Base-by-base conservation (phyloP, 2,888 invertebrate species). In the Melipona bicolor region DNA sequence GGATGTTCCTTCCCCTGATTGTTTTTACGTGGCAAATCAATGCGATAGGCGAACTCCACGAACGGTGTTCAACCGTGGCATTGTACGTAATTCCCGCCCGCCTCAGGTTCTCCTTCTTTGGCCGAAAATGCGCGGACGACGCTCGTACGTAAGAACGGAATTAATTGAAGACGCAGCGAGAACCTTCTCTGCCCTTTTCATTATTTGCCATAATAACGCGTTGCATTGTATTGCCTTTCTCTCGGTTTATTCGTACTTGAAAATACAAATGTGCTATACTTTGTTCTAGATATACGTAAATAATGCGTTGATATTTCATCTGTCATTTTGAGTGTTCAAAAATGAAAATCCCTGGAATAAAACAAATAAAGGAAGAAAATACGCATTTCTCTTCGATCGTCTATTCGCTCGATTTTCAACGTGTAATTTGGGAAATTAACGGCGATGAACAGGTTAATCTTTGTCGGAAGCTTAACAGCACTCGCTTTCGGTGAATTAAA, bases 81-180 rank as follows among this genome's bases (percentile, higher is more conserved):
- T 2, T 72, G 17, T 4, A 32, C 43, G 64, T 36, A 68, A 6
- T 24, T 27, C 15, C 43, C 61, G 24, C 15, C 9, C 6, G 61
- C 0, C 17, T 17, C 9, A 1, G 9, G 1, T 68, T 52, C 50
- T 43, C 27, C 32, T 11, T 15, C 56, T 54, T n/a, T 50, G 0
- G 1, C 4, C 27, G 21, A 11, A 27, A n/a, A 61, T 61, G 36
- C 27, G 27, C 9, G 43, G 52, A 69, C 21, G 11, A 24, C 19
- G 49, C 27, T 21, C 19, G 9, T 3, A 27, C 27, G 36, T 24
- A n/a, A n/a, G 24, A 50, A 32, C 67, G 5, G 17, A 19, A 19
- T 59, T 77, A 67, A 77, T 77, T 77, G 62, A 77, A 68, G 19
- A 4, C 15, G 56, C 6, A 43, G 67, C 24, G 24, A 49, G 27